phyloP scores from a whole-genome alignment of 2,797 vertebrate species.

The Pristis pectinata region DNA sequence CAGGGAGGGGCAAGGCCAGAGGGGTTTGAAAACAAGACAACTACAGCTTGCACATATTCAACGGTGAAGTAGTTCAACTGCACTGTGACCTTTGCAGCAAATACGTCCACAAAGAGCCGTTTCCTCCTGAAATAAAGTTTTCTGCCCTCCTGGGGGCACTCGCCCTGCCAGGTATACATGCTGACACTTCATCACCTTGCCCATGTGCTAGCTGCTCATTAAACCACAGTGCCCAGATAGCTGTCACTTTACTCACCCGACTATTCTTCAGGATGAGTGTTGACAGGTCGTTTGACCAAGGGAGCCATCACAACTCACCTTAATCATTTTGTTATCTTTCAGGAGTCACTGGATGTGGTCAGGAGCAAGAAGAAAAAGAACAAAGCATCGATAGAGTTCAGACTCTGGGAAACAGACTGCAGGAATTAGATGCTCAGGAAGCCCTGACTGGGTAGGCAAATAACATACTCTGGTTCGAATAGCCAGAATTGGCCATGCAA shows the following conservation, averaged over 20 bases:
- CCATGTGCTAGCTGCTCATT: background rate
- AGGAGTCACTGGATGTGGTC: background rate
- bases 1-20: no score
- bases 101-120: background rate
- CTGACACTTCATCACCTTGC: background rate
- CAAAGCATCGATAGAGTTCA: background rate
- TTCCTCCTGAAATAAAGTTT: background rate
- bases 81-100: background rate
- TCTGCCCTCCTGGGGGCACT: background rate
- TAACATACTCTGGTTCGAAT: no score
- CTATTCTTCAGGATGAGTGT: background rate
- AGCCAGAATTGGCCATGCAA: no score
- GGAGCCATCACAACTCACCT: background rate
- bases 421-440: background rate
- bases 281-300: background rate
- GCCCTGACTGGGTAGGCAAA: no score
- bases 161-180: background rate
- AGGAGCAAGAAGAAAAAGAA: background rate
- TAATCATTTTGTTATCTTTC: background rate
- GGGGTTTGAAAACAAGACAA: no score
- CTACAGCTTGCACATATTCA: background rate
- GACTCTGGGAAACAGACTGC: background rate
- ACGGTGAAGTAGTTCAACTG: background rate
- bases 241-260: background rate
- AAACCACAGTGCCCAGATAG: background rate